Evolutionary conservation across 2,797 vertebrate genomes (phyloP), one percentile per base, ranked within the genome.

Genomic region (Synaphobranchus kaupii): DNA sequence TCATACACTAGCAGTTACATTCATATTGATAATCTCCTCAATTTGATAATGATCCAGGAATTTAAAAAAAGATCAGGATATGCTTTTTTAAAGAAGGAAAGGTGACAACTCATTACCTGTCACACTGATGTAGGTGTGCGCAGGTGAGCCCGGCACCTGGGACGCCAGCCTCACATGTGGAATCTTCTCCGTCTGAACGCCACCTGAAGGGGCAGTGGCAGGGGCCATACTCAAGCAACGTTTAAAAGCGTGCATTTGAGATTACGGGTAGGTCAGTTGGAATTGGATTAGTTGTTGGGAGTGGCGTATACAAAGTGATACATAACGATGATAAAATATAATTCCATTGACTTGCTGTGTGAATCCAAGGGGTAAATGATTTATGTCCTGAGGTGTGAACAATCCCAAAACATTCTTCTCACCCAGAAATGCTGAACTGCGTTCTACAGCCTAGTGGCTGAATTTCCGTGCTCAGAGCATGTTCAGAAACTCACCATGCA

Each of bases 71-170:
- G 12, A 13, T 0, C 12, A 17, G 6, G 10, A 28, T 15, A 73
- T 0, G 34, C 71, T 73, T 39, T 34, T 73, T 17, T 39, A 6
- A 44, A 20, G 31, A 34, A 73, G 28, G 31, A 34, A 76, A 39
- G 31, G 31, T 44, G 73, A 76, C 15, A 44, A 44, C 34, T 20
- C 4, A 20, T 94, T 93, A 97, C 97, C 97, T 92, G 96, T 97
- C 60, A 98, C 92, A 86, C 93, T 95, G 90, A 99, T 96, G 68
- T 89, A 94, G 52, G 97, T 97, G 88, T 95, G 95, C 0, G 95
- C 92, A 0, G 97, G 96, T 0, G 97, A 95, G 88, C 95, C 92
- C 25, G 97, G 98, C 86, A 97, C 95, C 3, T 96, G 91, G 66
- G 96, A 94, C 0, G 86, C 91, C 15, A 96, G 87, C 73, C 96